These are phyloP conservation scores for Caenorhabditis panamensis DNA, from an alignment of 2,888 invertebrate genomes.

Conservation along the genomic window DNA sequence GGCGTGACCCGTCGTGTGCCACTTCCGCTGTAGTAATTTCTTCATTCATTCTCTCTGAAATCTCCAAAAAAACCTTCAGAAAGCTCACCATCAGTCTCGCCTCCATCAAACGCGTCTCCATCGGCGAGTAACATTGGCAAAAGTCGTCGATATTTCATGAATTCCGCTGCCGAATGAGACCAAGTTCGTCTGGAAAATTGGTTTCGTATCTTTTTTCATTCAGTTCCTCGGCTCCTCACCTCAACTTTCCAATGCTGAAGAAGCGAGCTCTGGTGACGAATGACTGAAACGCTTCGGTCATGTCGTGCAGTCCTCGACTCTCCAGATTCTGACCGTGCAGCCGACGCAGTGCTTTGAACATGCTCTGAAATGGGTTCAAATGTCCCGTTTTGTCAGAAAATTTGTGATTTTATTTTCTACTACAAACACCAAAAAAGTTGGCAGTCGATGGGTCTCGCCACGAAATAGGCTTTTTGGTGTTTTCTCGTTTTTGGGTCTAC, in stretches of 20 bases:
- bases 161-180: slow-evolving; percentile 81
- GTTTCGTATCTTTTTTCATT: no score
- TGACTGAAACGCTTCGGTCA: slow-evolving; percentile 80
- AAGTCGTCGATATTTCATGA: slow-evolving; percentile 81
- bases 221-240: slow-evolving; percentile 73
- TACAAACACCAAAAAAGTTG: background rate
- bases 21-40: no score
- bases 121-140: slow-evolving; percentile 80
- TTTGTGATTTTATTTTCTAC: no score
- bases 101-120: slow-evolving; percentile 71
- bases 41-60: no score
- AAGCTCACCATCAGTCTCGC: slow-evolving; percentile 73
- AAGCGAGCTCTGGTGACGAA: slow-evolving; percentile 81
- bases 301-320: slow-evolving; percentile 80
- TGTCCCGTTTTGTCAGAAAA: no score
- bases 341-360: slow-evolving; percentile 80
- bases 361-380: slow-evolving; percentile 40
- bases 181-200: slow-evolving; percentile 78
- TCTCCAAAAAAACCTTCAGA: no score
- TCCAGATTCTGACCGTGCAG: slow-evolving; percentile 81
- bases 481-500: background rate
- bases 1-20: no score
- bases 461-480: background rate
- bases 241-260: slow-evolving; percentile 79
- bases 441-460: background rate